These are phyloP conservation scores for Telenomus remus DNA, from an alignment of 1,140 invertebrate genomes.

Conservation along the genomic window DNA sequence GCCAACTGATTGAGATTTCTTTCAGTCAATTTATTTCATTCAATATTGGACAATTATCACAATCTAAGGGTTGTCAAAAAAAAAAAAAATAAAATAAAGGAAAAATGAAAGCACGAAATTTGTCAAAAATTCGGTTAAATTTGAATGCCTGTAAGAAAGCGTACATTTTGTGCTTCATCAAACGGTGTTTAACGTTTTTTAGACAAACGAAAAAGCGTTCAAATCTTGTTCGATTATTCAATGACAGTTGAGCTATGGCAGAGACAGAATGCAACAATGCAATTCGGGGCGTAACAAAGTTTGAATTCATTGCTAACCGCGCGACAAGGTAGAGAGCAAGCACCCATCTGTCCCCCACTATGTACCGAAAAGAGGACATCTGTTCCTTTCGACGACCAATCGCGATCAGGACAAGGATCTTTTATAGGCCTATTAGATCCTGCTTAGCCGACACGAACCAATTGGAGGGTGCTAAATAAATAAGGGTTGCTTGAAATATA, in stretches of 20 bases:
- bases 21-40: too few species aligned
- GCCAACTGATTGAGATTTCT: too few species aligned
- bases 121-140: not conserved
- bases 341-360: slow-evolving; percentile 68
- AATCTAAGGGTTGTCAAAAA: too few species aligned
- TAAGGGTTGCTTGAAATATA: slow-evolving; percentile 67
- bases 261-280: slow-evolving; percentile 59
- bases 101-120: too few species aligned
- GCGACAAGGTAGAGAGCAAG: slow-evolving; percentile 40
- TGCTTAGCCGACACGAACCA: slow-evolving; percentile 72
- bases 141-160: not conserved
- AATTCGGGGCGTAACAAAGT: slow-evolving; percentile 73
- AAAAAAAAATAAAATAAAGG: too few species aligned
- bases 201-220: slow-evolving; percentile 18
- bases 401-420: slow-evolving; percentile 65
- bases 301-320: slow-evolving; percentile 67
- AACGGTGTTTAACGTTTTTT: slow-evolving; percentile 18
- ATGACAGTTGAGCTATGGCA: slow-evolving; percentile 39
- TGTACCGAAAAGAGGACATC: slow-evolving; percentile 64
- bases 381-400: slow-evolving; percentile 69
- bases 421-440: slow-evolving; percentile 76
- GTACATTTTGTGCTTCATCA: not conserved
- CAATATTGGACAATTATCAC: too few species aligned
- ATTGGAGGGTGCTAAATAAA: slow-evolving; percentile 76
- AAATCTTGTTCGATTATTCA: slow-evolving; percentile 24